Conservation (phyloP, 1,140 invertebrate species). For the Neotoxoptera formosana region DNA sequence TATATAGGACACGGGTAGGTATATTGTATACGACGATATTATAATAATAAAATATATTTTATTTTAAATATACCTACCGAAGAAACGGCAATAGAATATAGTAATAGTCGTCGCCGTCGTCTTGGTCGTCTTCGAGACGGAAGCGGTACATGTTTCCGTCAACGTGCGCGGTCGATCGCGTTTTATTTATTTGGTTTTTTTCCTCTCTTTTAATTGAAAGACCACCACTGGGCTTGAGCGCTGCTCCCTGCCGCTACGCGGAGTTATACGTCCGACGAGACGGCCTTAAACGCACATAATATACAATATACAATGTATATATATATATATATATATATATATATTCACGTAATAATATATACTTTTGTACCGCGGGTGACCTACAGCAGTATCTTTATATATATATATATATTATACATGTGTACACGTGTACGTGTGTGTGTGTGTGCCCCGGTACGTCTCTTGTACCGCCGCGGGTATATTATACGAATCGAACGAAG, state of each 20-base stretch:
- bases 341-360: neutral
- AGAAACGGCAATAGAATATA: neutral
- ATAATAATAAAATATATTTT: neutral
- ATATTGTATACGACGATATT: neutral
- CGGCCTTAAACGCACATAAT: neutral
- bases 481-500: neutral
- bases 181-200: conserved; percentile 10
- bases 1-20: neutral
- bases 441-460: neutral
- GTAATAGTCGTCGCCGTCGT: too few relatives aligned
- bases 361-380: neutral
- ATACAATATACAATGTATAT: too few relatives aligned
- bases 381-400: neutral
- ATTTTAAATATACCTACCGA: neutral
- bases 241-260: neutral
- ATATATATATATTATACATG: too few relatives aligned
- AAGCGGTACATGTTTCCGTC: conserved; percentile 14
- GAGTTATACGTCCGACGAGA: neutral
- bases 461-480: conserved; percentile 1
- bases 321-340: neutral
- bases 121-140: neutral
- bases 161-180: conserved; percentile 13
- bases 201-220: conserved; percentile 1
- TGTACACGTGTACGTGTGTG: neutral
- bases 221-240: neutral